Conservation (phyloP, 1,140 invertebrate genomes). For the Sycophila sp. region DNA sequence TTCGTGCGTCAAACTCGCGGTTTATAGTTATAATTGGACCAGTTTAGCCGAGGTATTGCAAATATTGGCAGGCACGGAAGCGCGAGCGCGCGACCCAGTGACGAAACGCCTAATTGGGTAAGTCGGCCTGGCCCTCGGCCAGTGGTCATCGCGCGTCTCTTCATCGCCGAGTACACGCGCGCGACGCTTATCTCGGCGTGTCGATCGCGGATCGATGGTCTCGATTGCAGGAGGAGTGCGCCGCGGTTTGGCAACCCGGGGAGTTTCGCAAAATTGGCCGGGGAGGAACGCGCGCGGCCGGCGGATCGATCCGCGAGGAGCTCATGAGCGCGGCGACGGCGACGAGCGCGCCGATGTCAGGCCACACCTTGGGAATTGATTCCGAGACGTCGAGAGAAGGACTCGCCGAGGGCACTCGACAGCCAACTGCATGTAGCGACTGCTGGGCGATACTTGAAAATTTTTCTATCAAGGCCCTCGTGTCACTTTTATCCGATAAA, state of each 20-base stretch:
- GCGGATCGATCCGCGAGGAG: not conserved
- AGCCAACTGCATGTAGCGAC: too few relatives aligned
- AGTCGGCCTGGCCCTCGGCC: slow-evolving; percentile 62
- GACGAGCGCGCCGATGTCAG: too few relatives aligned
- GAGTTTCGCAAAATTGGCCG: slow-evolving; percentile 31
- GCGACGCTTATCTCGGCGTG: not conserved
- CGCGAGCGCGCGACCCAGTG: slow-evolving; percentile 52
- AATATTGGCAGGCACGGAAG: slow-evolving; percentile 64
- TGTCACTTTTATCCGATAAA: too few relatives aligned
- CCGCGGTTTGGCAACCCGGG: slow-evolving; percentile 5
- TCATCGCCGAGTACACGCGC: not conserved
- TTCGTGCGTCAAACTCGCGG: slow-evolving; percentile 34
- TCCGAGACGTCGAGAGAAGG: too few relatives aligned
- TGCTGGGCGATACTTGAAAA: too few relatives aligned
- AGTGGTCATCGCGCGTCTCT: slow-evolving; percentile 34
- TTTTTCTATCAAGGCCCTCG: too few relatives aligned
- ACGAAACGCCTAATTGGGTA: slow-evolving; percentile 65
- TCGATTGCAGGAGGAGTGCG: not conserved
- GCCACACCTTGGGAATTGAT: slow-evolving; percentile 17
- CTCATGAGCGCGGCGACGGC: too few relatives aligned
- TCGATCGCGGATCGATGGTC: not conserved
- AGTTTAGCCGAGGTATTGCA: slow-evolving; percentile 60
- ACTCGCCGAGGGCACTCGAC: too few relatives aligned
- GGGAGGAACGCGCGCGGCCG: not conserved
- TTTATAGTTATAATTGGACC: slow-evolving; percentile 62